Evolutionary conservation across 2,888 invertebrate species (phyloP).

Genomic region (Drosophila meridiana): DNA sequence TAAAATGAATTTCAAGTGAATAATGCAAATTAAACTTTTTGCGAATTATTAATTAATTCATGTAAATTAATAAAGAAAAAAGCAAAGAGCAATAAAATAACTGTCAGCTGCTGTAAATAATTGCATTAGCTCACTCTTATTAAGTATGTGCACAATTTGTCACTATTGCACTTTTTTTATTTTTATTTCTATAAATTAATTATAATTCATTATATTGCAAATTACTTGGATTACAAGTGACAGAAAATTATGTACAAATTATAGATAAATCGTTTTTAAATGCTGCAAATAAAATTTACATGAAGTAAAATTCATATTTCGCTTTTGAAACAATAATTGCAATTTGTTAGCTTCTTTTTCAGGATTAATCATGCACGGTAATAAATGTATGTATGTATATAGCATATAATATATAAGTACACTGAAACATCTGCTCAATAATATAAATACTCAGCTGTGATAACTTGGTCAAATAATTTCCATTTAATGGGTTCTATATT

Average conservation of each 20-base stretch:
- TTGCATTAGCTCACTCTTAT: conserved; percentile 13
- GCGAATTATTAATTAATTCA: conserved; percentile 33
- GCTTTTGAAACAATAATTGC: background rate
- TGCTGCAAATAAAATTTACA: background rate
- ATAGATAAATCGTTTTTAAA: background rate
- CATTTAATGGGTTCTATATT: background rate
- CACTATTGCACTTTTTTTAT: background rate
- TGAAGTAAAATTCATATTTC: background rate
- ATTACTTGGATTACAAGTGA: background rate
- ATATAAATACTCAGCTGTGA: background rate
- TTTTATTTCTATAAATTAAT: background rate
- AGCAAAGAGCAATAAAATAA: background rate
- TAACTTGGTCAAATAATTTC: conserved; percentile 2
- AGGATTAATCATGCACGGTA: background rate
- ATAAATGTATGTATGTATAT: too few species aligned
- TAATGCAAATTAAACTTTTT: conserved; percentile 10
- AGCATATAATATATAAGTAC: background rate
- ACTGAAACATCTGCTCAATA: background rate
- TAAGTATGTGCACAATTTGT: conserved; percentile 4
- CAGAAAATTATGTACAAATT: background rate
- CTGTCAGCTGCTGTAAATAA: conserved; percentile 17
- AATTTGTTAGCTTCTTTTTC: background rate
- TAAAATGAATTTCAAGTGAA: conserved; percentile 13
- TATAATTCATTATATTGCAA: background rate
- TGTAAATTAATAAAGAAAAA: conserved; percentile 21